A percentile compares a stretch with the other conserved stretches of the same genome.
Evolutionary conservation across 2,113 vertebrate species (phyloP).

Genomic region (Rhagologus leucostigma): DNA sequence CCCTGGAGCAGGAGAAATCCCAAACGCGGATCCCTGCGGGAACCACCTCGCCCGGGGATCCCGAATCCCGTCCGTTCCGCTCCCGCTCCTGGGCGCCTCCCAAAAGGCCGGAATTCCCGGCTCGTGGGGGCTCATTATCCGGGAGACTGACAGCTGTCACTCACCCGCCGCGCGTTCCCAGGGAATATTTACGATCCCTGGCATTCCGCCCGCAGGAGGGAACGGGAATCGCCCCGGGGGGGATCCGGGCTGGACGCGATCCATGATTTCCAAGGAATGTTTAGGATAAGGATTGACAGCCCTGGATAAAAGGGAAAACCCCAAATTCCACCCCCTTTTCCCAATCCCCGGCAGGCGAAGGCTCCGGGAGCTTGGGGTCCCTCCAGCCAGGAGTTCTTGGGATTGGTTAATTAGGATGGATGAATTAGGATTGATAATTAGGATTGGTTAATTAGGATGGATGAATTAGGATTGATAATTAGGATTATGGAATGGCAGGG

Average conservation of each 20-base stretch:
- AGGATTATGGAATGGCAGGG: neutral
- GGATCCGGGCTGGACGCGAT: neutral
- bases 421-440: neutral
- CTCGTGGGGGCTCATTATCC: neutral
- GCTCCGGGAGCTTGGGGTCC: neutral
- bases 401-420: no score
- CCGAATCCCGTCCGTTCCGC: neutral
- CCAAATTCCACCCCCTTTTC: neutral
- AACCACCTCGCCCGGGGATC: neutral
- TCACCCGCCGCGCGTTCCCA: neutral
- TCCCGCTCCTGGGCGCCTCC: neutral
- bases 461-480: neutral
- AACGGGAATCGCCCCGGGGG: neutral
- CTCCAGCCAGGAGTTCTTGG: neutral
- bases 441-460: neutral
- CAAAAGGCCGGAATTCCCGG: neutral
- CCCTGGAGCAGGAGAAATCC: neutral
- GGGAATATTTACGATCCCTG: neutral
- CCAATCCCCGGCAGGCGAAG: neutral
- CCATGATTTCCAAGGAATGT: neutral
- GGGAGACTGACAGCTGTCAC: neutral
- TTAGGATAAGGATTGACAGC: neutral
- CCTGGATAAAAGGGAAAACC: neutral
- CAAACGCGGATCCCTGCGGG: neutral
- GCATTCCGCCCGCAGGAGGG: neutral